Evolutionary conservation across 2,888 invertebrate species (phyloP).

Genomic region (Coleophora deauratella): DNA sequence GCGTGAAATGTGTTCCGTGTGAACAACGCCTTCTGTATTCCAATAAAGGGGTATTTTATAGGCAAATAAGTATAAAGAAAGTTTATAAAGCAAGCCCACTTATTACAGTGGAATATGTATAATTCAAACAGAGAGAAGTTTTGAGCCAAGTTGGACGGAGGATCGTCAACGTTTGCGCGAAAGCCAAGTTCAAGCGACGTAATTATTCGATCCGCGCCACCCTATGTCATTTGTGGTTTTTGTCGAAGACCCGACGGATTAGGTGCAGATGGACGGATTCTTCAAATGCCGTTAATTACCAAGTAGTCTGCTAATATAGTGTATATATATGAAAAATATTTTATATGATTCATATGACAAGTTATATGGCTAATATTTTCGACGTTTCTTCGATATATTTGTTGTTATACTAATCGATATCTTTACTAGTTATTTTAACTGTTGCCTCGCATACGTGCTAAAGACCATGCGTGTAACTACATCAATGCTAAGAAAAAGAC

Average conservation of each 20-base stretch:
- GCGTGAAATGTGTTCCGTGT: slow-evolving; percentile 6
- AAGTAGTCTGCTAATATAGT: too few relatives aligned
- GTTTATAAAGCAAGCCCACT: slow-evolving; percentile 49
- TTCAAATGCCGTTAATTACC: slow-evolving; percentile 36
- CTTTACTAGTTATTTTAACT: too few relatives aligned
- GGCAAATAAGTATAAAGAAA: slow-evolving; percentile 19
- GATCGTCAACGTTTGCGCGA: slow-evolving; percentile 42
- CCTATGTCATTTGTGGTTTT: slow-evolving; percentile 64
- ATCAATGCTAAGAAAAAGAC: too few relatives aligned
- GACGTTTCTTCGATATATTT: too few relatives aligned
- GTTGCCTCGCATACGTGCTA: too few relatives aligned
- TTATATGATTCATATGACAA: too few relatives aligned
- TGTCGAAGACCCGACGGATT: slow-evolving; percentile 37
- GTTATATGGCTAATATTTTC: too few relatives aligned
- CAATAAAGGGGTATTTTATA: too few relatives aligned
- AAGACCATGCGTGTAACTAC: too few relatives aligned
- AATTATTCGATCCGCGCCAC: slow-evolving; percentile 58
- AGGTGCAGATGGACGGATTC: neutral
- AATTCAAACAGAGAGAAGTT: slow-evolving; percentile 45
- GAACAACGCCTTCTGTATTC: slow-evolving; percentile 26
- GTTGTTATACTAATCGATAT: too few relatives aligned
- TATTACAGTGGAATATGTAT: slow-evolving; percentile 55
- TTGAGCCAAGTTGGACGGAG: slow-evolving; percentile 44
- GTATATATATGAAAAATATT: too few relatives aligned
- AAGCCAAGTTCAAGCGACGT: slow-evolving; percentile 47